Evolutionary conservation across 2,113 vertebrate species (phyloP), one percentile per base, ranked within the genome.

Genomic region (Proteles cristata): DNA sequence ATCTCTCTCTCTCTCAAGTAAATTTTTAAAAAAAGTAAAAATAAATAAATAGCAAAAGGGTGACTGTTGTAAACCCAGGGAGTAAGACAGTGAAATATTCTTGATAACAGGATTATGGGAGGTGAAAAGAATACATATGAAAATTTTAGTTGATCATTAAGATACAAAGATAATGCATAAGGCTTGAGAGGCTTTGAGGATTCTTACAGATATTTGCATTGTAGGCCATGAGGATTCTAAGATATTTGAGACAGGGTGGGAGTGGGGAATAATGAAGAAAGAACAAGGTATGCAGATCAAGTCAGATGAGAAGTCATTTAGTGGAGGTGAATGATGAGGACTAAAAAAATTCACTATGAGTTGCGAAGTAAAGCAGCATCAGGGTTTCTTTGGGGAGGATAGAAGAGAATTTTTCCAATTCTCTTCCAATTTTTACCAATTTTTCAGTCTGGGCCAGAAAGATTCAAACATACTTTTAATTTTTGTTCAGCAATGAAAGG

Each of bases 401-500:
- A 91, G 35, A 84, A 94, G 48, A 71, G 43, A 81, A 48, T 48
- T 31, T 45, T 48, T 48, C 43, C 14, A 31, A 48, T 76, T 77
- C 14, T 77, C 21, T 74, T 45, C 74, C 26, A 77, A 48, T 77
- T 77, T 31, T 28, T 76, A 17, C 28, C 21, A 71, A 10, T 28
- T 76, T 95, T 97, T 83, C 65, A 80, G 0, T 79, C 33, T 83
- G 50, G 9, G 4, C 11, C 53, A 92, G 14, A 33, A 48, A 21
- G 11, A 88, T 91, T 89, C 1, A 80, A 65, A 48, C 26, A 39
- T 43, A 48, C 4, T 69, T 96, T 90, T 28, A 15, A 63, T 35
- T 83, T 89, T 81, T 90, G 14, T 80, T 96, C 25, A 79, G 8
- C 84, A 7, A 84, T 69, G 31, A 94, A 87, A 93, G 55, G 15